These are phyloP conservation scores for Columba guinea DNA, from an alignment of 2,797 vertebrate species.

Conservation along the genomic window DNA sequence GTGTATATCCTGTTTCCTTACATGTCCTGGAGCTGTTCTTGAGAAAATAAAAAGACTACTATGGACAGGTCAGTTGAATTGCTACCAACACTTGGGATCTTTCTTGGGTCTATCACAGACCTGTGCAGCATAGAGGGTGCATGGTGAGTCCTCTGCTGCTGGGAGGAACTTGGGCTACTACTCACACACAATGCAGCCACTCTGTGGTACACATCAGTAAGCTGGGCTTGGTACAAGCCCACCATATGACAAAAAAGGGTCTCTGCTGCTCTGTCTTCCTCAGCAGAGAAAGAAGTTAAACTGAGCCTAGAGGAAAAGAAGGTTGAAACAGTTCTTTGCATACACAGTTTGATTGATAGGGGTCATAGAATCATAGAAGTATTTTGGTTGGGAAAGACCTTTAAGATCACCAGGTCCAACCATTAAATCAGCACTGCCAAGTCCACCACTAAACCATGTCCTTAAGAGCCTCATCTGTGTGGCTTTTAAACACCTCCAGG, in stretches of 20 bases:
- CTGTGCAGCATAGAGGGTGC: accelerated
- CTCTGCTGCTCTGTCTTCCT: not conserved
- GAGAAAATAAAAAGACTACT: not conserved
- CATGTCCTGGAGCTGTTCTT: not conserved
- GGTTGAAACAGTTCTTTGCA: not conserved
- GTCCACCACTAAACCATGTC: too few relatives aligned
- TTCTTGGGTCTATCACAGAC: not conserved
- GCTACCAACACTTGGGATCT: not conserved
- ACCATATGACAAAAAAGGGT: not conserved
- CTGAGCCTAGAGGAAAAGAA: not conserved
- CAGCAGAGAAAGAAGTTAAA: not conserved
- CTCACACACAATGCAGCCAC: not conserved
- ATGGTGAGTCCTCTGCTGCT: not conserved
- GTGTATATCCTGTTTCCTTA: not conserved
- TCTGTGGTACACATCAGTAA: not conserved
- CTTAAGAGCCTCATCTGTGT: too few relatives aligned
- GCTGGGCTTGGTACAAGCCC: not conserved
- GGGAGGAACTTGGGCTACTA: not conserved
- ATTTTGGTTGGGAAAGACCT: too few relatives aligned
- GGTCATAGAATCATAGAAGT: too few relatives aligned
- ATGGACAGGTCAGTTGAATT: not conserved
- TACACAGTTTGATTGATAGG: not conserved
- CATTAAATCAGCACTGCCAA: too few relatives aligned
- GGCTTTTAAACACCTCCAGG: too few relatives aligned
- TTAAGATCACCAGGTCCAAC: too few relatives aligned